These are phyloP conservation scores for Lasiurus borealis DNA, from an alignment of 2,113 vertebrate species.

Conservation along the genomic window DNA sequence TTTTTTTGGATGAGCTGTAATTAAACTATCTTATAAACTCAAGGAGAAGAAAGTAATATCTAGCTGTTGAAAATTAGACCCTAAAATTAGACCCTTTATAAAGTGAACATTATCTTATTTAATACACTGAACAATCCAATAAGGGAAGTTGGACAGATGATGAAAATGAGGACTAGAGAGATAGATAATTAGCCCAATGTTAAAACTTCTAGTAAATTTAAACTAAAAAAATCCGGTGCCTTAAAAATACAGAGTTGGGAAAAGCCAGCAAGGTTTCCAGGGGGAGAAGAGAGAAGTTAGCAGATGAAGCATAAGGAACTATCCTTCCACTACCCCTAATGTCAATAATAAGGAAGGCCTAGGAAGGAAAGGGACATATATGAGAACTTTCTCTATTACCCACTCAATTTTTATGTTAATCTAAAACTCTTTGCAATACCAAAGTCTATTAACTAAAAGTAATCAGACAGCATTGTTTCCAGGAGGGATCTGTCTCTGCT, in stretches of 20 bases:
- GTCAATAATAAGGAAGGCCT: neutral
- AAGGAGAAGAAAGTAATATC: neutral
- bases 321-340: no score
- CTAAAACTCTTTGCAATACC: neutral
- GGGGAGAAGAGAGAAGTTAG: neutral
- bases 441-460: neutral
- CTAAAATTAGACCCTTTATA: neutral
- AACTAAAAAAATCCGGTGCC: neutral
- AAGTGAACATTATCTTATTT: neutral
- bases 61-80: neutral
- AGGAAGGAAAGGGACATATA: neutral
- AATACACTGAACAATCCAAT: neutral
- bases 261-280: neutral
- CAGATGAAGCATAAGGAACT: neutral
- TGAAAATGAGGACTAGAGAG: constrained; percentile 16
- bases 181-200: neutral
- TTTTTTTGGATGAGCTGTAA: neutral
- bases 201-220: neutral
- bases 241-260: neutral
- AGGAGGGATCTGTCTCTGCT: neutral
- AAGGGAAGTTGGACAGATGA: neutral
- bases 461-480: neutral
- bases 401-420: neutral
- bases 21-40: neutral
- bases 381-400: neutral